phyloP scores from a whole-genome alignment of 2,888 invertebrate species.

The Temnothorax unifasciatus region DNA sequence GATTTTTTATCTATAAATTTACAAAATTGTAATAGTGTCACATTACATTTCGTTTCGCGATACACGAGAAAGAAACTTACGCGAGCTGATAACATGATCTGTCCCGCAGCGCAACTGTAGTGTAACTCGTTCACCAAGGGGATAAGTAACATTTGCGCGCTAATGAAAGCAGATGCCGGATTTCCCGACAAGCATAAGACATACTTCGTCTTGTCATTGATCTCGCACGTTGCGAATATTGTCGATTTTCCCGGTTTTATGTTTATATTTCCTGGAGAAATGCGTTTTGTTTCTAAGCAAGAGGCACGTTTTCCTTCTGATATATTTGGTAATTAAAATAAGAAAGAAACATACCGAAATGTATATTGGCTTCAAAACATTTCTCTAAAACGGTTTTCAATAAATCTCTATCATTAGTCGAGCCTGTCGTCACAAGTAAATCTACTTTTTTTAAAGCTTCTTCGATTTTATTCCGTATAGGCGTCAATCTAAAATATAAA shows the following conservation, averaged over 20 bases:
- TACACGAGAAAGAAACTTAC: background rate
- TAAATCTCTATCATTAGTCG: background rate
- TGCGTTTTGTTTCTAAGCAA: background rate
- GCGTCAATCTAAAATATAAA: background rate
- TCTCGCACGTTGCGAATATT: background rate
- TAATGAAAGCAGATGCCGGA: background rate
- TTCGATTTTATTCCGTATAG: background rate
- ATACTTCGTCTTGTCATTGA: background rate
- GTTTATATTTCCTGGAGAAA: background rate
- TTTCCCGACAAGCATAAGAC: background rate
- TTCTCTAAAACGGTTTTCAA: background rate
- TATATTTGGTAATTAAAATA: background rate
- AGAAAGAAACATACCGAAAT: conserved; percentile 1
- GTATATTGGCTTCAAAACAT: background rate
- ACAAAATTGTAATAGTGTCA: background rate
- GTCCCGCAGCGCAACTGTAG: background rate
- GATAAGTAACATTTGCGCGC: background rate
- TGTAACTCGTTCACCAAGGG: background rate
- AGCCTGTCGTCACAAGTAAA: conserved; percentile 23
- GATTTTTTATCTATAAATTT: background rate
- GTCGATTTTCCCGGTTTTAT: conserved; percentile 14
- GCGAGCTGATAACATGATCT: background rate
- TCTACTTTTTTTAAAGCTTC: conserved; percentile 4
- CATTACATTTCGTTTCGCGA: background rate
- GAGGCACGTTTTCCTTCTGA: background rate